A percentile compares a stretch with the other conserved stretches of the same genome.
phyloP scores from a whole-genome alignment of 2,113 vertebrate genomes.

The Thinocorus orbignyianus region DNA sequence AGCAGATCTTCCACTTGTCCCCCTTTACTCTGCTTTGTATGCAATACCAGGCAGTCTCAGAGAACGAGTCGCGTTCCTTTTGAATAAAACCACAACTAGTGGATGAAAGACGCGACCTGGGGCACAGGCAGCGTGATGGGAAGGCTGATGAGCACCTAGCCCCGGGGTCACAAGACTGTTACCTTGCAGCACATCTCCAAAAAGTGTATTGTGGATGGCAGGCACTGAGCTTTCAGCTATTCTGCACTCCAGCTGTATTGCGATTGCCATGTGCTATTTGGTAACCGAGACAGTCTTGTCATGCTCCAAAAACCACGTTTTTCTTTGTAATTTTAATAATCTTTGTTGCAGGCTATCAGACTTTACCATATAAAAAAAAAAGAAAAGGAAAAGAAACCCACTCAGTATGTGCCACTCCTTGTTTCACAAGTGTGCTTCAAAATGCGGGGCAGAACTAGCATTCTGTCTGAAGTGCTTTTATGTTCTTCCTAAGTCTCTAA shows the following conservation, averaged over 20 bases:
- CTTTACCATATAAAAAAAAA: background rate
- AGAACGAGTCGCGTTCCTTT: background rate
- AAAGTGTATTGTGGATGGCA: background rate
- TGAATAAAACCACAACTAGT: background rate
- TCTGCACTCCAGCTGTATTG: background rate
- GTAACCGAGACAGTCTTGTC: background rate
- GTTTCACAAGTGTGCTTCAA: background rate
- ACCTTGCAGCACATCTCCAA: background rate
- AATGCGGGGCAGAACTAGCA: background rate
- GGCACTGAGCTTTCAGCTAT: background rate
- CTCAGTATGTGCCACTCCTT: background rate
- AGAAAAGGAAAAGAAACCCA: background rate
- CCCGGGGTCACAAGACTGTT: background rate
- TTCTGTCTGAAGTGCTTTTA: background rate
- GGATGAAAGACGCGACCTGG: rapidly evolving
- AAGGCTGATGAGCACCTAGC: background rate
- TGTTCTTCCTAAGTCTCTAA: background rate
- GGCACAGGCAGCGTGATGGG: background rate
- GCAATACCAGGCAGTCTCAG: background rate
- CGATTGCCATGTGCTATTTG: background rate
- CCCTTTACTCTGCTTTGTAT: background rate
- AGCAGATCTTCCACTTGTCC: rapidly evolving
- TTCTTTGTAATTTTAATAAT: background rate
- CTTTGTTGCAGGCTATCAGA: background rate
- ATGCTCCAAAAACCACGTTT: background rate